Base-by-base conservation (phyloP, 2,888 invertebrate species). In the Campoplex capitator region DNA sequence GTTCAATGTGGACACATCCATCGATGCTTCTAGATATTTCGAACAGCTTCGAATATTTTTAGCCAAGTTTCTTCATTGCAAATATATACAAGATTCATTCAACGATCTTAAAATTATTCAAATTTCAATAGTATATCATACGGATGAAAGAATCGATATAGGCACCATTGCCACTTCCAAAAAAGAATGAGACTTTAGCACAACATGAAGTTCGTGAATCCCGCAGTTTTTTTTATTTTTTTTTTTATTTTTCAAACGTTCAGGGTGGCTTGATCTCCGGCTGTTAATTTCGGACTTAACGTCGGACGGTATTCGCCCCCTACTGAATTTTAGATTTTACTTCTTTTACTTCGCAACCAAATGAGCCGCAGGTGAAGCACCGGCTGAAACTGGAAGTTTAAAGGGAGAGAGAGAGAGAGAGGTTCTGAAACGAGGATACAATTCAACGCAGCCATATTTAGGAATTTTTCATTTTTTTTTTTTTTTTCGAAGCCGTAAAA, bases 251-350 rank as follows among this genome's bases (percentile, higher is more conserved):
- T 78, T 65, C 51, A 23, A 65, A 73, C 77, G 81, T 78, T 77
- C 68, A 81, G 74, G 76, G 77, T 56, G 70, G 38, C 54, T 78
- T 28, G 32, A 65, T 13, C 32, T 32, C 48, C 56, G 79, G 76
- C 42, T 54, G 82, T 87, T 87, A 79, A 83, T 83, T 85, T 67
- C 56, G n/a, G 62, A 80, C 79, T 83, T 73, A 85, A 84, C 56
- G 82, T 87, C 83, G 42, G 28, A 11, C 28, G 45, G n/a, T 77
- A 75, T 82, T 65, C 48, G 54, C 62, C 58, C 35, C 58, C 75
- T 56, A 76, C 71, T 83, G 76, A 87, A 87, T 79, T 87, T 85
- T 79, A 67, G 67, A n/a, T 58, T 84, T 84, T 79, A 82, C 79
- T 67, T 32, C 51, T 77, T 84, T 82, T 65, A 58, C 76, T 32